These are phyloP conservation scores for Xyrichtys novacula DNA, from an alignment of 2,797 vertebrate species.

Conservation along the genomic window DNA sequence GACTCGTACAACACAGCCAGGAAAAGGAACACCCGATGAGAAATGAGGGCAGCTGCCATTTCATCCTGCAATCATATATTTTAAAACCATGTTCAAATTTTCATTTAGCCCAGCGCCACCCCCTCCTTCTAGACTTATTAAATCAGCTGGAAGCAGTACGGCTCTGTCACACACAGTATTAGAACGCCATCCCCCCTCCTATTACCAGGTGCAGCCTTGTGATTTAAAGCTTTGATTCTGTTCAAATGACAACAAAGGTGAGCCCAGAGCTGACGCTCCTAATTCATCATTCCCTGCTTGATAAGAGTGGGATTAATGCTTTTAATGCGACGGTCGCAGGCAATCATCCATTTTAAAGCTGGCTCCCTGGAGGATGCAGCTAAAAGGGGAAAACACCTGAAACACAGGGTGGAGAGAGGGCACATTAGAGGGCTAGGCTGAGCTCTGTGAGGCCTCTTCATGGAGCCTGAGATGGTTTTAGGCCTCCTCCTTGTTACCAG, in stretches of 20 bases:
- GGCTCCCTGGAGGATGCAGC: slow-evolving; percentile 77
- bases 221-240: slow-evolving; percentile 89
- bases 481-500: slow-evolving; percentile 58
- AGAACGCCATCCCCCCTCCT: slow-evolving; percentile 75
- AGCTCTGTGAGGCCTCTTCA: slow-evolving; percentile 58
- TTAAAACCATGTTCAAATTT: slow-evolving; percentile 76
- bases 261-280: slow-evolving; percentile 83
- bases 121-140: slow-evolving; percentile 80
- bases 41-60: slow-evolving; percentile 70
- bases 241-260: slow-evolving; percentile 88
- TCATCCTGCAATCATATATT: slow-evolving; percentile 76
- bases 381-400: slow-evolving; percentile 84
- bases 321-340: slow-evolving; percentile 82
- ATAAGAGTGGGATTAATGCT: slow-evolving; percentile 87
- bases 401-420: slow-evolving; percentile 71
- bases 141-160: slow-evolving; percentile 79
- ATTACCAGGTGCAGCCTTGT: slow-evolving; percentile 84
- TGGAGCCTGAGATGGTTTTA: slow-evolving; percentile 50
- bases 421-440: slow-evolving; percentile 59
- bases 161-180: slow-evolving; percentile 80
- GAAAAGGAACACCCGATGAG: slow-evolving; percentile 46
- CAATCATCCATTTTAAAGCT: slow-evolving; percentile 85
- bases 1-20: slow-evolving; percentile 46
- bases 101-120: slow-evolving; percentile 76
- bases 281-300: slow-evolving; percentile 86